Evolutionary conservation across 2,888 invertebrate species (phyloP), one percentile per base, ranked within the genome.

Genomic region (Thera obeliscata): DNA sequence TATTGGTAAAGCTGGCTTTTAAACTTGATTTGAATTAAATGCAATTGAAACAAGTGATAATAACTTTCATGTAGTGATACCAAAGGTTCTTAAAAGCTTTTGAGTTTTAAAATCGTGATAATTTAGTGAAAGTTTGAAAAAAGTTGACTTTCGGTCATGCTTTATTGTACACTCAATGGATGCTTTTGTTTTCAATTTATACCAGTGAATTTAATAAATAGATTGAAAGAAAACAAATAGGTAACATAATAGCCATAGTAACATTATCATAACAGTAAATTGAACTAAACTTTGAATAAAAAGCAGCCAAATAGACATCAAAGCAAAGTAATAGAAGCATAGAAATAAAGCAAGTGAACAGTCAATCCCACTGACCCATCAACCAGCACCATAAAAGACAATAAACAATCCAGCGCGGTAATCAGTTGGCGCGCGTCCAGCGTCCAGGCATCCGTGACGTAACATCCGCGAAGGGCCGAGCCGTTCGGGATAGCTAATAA

Each of bases 371-470:
- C 83, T 83, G 83, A 85, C 83, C 87, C 84, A 87, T 85, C 82
- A 85, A 82, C 87, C 88, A 91, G 83, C 87, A 88, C 93, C 93
- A 91, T 92, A 93, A 90, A 92, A 91, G 90, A 88, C 88, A 89
- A 88, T 89, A 88, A 90, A 88, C 89, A 90, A 89, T 89, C 88
- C 88, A 87, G 85, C 85, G 82, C 85, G 86, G 87, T 83, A 87
- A 89, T 90, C 88, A 79, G 89, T 87, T 93, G 93, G 93, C 91
- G 81, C 75, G 76, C 80, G 76, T 89, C 92, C 92, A 93, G 78
- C 83, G 78, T 82, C 86, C 89, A 88, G 89, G 86, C 88, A 85
- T 78, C 74, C 67, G 91, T 92, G 93, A 93, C 93, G 93, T 90
- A 90, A 92, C 87, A 88, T 90, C 90, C 91, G 91, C 86, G 87